Conservation (phyloP, 2,888 invertebrate species). For the Drosophila melanosoma region DNA sequence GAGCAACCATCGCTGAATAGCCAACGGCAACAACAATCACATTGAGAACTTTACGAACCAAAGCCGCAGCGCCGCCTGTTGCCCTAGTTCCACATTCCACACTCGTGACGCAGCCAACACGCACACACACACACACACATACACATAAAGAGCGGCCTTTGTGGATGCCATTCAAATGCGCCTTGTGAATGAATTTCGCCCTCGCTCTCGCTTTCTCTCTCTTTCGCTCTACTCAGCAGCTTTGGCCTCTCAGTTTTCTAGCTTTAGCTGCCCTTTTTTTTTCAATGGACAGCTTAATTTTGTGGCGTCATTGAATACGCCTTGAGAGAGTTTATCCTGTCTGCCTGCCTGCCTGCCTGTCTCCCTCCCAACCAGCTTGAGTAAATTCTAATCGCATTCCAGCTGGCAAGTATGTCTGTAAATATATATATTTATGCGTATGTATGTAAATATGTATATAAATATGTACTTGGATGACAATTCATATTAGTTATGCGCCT, state of each 20-base stretch:
- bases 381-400: constrained; percentile 26
- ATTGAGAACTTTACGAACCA: constrained; percentile 42
- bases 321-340: constrained; percentile 45
- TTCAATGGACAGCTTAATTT: constrained; percentile 53
- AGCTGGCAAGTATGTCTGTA: background rate
- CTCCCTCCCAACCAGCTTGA: constrained; percentile 1
- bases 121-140: background rate
- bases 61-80: constrained; percentile 58
- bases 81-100: constrained; percentile 75
- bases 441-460: background rate
- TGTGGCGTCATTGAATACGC: constrained; percentile 70
- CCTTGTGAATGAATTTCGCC: constrained; percentile 75
- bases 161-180: constrained; percentile 63
- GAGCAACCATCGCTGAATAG: constrained; percentile 1
- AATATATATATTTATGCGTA: background rate
- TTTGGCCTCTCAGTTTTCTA: constrained; percentile 16
- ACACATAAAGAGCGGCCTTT: constrained; percentile 36
- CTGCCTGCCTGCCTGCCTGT: constrained; percentile 5
- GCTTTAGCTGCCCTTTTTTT: constrained; percentile 34
- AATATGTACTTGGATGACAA: background rate
- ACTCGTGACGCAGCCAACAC: constrained; percentile 49
- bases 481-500: background rate
- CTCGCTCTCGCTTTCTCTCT: constrained; percentile 14
- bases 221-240: background rate
- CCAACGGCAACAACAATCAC: constrained; percentile 3